These are phyloP conservation scores for Heloderma charlesbogerti DNA, from an alignment of 2,113 vertebrate genomes.

Conservation along the genomic window DNA sequence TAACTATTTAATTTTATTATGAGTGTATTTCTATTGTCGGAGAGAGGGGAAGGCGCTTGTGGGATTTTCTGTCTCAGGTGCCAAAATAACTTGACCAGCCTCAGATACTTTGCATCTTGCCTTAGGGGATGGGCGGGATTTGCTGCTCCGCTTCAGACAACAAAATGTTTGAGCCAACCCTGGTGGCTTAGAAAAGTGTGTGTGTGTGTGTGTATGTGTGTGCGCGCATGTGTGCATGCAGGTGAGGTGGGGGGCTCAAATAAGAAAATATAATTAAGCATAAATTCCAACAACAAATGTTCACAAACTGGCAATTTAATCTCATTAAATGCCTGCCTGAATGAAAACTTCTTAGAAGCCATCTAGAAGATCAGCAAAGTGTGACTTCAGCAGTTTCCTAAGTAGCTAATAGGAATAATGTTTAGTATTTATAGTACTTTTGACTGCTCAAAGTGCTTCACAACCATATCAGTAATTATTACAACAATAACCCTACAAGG, in stretches of 20 bases:
- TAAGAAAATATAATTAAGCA: background rate
- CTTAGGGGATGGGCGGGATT: too few species aligned
- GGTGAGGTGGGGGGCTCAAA: too few species aligned
- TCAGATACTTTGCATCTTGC: too few species aligned
- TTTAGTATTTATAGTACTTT: background rate
- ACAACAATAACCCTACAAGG: background rate
- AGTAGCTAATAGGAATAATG: background rate
- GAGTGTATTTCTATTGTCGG: too few species aligned
- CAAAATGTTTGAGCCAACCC: too few species aligned
- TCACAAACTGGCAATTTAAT: background rate
- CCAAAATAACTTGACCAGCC: too few species aligned
- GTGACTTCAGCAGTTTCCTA: background rate
- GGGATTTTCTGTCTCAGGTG: too few species aligned
- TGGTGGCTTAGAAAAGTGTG: background rate
- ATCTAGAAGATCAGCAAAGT: background rate
- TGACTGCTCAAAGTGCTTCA: background rate
- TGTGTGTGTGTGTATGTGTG: too few species aligned
- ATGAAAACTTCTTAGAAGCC: background rate
- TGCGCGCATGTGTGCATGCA: too few species aligned
- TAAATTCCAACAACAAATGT: background rate
- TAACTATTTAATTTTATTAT: too few species aligned
- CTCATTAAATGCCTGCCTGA: background rate
- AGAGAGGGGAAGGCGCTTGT: too few species aligned
- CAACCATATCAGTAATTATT: background rate
- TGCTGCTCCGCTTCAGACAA: too few species aligned